Conservation (phyloP, 2,797 vertebrate genomes). For the Danio tinwini region DNA sequence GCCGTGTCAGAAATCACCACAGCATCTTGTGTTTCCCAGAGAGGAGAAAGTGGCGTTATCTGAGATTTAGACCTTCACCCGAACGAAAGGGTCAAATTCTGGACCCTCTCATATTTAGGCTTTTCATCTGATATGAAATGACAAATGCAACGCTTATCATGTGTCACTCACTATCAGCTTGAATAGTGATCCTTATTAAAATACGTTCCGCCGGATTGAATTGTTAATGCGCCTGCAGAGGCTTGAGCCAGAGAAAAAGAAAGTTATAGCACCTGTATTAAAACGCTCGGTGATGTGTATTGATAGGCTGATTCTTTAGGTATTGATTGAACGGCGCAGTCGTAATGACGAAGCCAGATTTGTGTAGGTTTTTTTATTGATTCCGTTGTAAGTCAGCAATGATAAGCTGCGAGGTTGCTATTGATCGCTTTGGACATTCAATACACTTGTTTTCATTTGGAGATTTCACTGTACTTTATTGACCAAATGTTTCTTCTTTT, state of each 20-base stretch:
- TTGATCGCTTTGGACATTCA: conserved; percentile 58
- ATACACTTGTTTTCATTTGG: conserved; percentile 55
- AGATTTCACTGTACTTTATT: conserved; percentile 48
- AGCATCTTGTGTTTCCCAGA: conserved; percentile 86
- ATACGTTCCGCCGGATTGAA: conserved; percentile 75
- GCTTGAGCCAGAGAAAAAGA: conserved; percentile 56
- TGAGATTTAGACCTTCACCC: conserved; percentile 84
- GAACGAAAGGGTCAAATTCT: conserved; percentile 72
- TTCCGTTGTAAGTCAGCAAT: conserved; percentile 56
- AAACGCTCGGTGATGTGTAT: conserved; percentile 70
- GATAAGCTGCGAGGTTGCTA: conserved; percentile 59
- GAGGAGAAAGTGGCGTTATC: conserved; percentile 83
- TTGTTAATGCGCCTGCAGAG: conserved; percentile 69
- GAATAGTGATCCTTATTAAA: conserved; percentile 75
- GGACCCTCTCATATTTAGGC: conserved; percentile 60
- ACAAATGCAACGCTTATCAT: conserved; percentile 70
- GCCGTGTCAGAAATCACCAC: conserved; percentile 84
- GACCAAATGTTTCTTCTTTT: conserved; percentile 50
- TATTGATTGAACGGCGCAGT: conserved; percentile 55
- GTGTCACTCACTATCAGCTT: conserved; percentile 64
- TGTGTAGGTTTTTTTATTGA: conserved; percentile 56
- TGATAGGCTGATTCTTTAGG: conserved; percentile 66
- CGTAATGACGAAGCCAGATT: conserved; percentile 54
- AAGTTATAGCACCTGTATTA: conserved; percentile 67
- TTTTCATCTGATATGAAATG: conserved; percentile 68